Percentiles rank a stretch among this genome's conserved stretches.
These are phyloP conservation scores for Macroramphosus scolopax DNA, from an alignment of 2,797 vertebrate genomes.

Conservation along the genomic window DNA sequence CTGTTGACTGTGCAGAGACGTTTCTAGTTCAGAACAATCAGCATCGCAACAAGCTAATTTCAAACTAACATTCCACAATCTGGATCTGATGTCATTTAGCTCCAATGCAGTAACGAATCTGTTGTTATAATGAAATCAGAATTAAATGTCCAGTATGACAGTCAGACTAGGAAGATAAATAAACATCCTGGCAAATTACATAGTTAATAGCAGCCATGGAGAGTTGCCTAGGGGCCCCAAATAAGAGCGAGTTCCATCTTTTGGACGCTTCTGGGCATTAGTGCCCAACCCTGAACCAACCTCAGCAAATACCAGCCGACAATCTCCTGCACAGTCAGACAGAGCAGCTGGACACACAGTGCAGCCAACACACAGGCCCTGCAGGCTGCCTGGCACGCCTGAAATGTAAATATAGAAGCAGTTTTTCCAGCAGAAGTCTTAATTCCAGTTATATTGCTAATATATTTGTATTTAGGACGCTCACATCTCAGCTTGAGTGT, in stretches of 20 bases:
- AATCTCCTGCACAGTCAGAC: conserved; percentile 62
- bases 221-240: conserved; percentile 25
- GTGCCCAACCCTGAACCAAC: conserved; percentile 49
- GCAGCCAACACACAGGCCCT: too few species aligned
- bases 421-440: conserved; percentile 18
- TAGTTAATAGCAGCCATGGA: conserved; percentile 30
- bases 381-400: conserved; percentile 15
- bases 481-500: background rate
- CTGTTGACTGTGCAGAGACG: too few species aligned
- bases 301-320: conserved; percentile 41
- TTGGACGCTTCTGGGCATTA: conserved; percentile 49
- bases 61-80: too few species aligned
- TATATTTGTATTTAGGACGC: background rate
- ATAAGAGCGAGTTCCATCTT: conserved; percentile 30
- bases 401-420: conserved; percentile 29
- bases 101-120: too few species aligned
- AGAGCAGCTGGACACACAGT: conserved; percentile 49
- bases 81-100: too few species aligned
- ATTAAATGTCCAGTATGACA: too few species aligned
- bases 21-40: too few species aligned
- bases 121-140: too few species aligned
- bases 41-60: too few species aligned
- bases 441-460: too few species aligned
- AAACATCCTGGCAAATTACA: conserved; percentile 15
- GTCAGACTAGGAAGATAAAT: conserved; percentile 8